Evolutionary conservation across 2,888 invertebrate genomes (phyloP), one percentile per base, ranked within the genome.

Genomic region (Aphidoletes aphidimyza): DNA sequence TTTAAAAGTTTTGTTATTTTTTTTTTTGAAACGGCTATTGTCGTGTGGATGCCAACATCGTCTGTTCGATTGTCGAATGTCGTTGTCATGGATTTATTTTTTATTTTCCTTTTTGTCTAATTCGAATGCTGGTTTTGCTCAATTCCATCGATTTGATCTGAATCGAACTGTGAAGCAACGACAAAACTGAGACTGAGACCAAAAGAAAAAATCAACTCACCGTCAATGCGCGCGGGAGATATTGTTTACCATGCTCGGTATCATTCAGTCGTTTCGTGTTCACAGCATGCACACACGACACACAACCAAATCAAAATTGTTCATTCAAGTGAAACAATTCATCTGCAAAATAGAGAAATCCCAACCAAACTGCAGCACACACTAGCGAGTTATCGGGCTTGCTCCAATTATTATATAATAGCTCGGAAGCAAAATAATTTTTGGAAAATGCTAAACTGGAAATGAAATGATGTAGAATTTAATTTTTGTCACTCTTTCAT

Each of bases 221-320:
- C 30, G n/a, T 0, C 0, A 69, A 19, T 6, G 30, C 3, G 30
- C 26, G 42, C 1, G 8, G 11, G 11, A 14, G 69, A n/a, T 81
- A 36, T 78, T 81, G 37, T 81, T 81, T 36, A 22, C 81, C 81
- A 81, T 22, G 17, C 37, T 81, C 81, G 22, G 37, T 81, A 81
- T 81, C 81, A 81, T 81, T 81, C 37, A 39, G 11, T 81, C 81
- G 37, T 19, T 81, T 81, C 81, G 81, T 81, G 81, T 81, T 37
- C 81, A 81, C 81, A 37, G 37, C 37, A 39, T 37, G 36, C 78
- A 34, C n/a, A 81, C n/a, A 69, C 69, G 17, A 54, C 2, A n/a
- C 9, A 54, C 22, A 69, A 6, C 69, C 69, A 69, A 69, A 6
- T 30, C 69, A 69, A 30, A 69, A 69, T 69, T 69, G 69, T 69